A percentile compares a stretch with the other conserved stretches of the same genome.
phyloP scores from a whole-genome alignment of 2,113 vertebrate genomes.

The Podarcis muralis region DNA sequence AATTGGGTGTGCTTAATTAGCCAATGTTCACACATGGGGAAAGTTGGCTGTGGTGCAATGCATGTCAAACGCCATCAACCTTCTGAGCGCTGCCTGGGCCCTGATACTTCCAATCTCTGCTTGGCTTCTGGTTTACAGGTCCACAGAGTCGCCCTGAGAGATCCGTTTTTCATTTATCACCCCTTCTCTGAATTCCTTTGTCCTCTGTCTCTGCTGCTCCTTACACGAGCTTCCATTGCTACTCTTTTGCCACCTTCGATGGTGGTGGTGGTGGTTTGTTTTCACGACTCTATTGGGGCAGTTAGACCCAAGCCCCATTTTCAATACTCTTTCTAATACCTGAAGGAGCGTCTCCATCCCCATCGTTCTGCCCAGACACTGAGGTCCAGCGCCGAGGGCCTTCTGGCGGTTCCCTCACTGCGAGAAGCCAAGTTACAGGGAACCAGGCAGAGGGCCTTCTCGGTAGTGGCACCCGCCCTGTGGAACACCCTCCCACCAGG shows the following conservation, averaged over 20 bases:
- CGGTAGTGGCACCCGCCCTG: too few relatives aligned
- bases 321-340: too few relatives aligned
- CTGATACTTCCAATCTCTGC: accelerated
- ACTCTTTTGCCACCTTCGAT: background rate
- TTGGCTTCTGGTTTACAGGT: background rate
- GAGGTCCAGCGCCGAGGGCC: too few relatives aligned
- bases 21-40: conserved; percentile 29
- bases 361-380: too few relatives aligned
- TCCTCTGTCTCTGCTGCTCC: background rate
- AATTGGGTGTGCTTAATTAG: conserved; percentile 65
- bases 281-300: too few relatives aligned
- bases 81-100: accelerated
- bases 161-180: accelerated
- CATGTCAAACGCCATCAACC: accelerated
- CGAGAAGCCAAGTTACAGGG: too few relatives aligned
- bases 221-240: background rate
- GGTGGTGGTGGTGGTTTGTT: too few relatives aligned
- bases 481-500: too few relatives aligned
- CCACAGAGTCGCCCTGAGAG: background rate
- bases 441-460: too few relatives aligned
- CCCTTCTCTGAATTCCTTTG: background rate
- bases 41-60: background rate
- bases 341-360: too few relatives aligned
- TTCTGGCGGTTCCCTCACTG: too few relatives aligned
- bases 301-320: too few relatives aligned